Percentiles rank a stretch among this genome's conserved stretches.
Conservation (phyloP, 2,888 invertebrate genomes). For the Perithous albicinctus region DNA sequence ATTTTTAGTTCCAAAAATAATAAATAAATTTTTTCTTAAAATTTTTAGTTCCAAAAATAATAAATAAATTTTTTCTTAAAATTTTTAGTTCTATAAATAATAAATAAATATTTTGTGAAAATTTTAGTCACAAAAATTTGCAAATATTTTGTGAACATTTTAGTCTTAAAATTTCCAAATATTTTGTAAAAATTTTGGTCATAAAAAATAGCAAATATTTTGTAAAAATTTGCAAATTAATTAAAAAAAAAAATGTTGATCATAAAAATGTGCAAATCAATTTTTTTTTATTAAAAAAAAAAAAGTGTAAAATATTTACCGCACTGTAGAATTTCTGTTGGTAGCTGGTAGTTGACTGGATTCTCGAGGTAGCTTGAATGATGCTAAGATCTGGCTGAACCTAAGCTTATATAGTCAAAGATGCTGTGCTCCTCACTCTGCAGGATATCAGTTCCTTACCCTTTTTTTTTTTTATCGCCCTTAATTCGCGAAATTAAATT, state of each 20-base stretch:
- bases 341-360: constrained; percentile 18
- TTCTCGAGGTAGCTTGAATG: constrained; percentile 55
- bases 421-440: constrained; percentile 15
- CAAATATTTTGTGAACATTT: too few relatives aligned
- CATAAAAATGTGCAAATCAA: constrained; percentile 10
- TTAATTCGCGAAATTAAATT: constrained; percentile 59
- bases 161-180: too few relatives aligned
- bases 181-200: too few relatives aligned
- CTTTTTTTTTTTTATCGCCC: constrained; percentile 19
- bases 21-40: too few relatives aligned
- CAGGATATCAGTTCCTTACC: constrained; percentile 20
- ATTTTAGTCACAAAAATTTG: too few relatives aligned
- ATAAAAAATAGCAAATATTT: too few relatives aligned
- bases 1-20: too few relatives aligned
- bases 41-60: too few relatives aligned
- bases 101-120: too few relatives aligned
- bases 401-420: constrained; percentile 62
- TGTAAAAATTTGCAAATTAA: too few relatives aligned
- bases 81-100: too few relatives aligned
- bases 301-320: constrained; percentile 24
- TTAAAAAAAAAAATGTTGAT: neutral
- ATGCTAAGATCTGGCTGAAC: constrained; percentile 46
- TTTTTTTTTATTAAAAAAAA: neutral
- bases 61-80: too few relatives aligned
- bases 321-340: neutral